Evolutionary conservation across 1,140 invertebrate species (phyloP).

Genomic region (Halyomorpha halys): DNA sequence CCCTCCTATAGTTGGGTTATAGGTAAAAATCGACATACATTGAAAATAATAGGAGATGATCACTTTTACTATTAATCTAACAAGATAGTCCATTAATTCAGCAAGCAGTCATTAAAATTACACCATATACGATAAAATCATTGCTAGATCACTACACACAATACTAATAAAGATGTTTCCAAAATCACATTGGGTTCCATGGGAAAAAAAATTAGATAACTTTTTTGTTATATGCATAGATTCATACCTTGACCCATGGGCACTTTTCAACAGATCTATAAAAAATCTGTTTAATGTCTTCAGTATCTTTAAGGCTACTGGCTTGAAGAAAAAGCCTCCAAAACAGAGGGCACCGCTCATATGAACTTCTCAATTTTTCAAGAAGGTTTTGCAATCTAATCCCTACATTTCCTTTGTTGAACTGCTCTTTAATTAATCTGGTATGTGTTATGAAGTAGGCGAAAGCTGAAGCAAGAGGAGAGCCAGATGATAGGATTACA

Average conservation of each 20-base stretch:
- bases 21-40: no score
- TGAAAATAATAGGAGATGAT: no score
- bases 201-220: neutral
- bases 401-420: neutral
- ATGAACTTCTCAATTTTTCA: constrained; percentile 33
- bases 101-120: no score
- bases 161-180: no score
- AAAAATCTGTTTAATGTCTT: constrained; percentile 38
- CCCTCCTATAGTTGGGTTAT: no score
- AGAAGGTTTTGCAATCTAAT: constrained; percentile 30
- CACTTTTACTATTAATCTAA: no score
- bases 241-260: constrained; percentile 52
- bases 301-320: constrained; percentile 34
- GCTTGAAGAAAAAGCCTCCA: constrained; percentile 49
- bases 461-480: neutral
- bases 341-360: constrained; percentile 42
- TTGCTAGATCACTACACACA: no score
- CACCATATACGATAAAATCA: no score
- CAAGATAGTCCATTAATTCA: no score
- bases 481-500: neutral
- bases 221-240: neutral
- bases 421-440: constrained; percentile 16
- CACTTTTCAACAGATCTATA: constrained; percentile 48
- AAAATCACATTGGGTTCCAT: neutral
- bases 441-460: constrained; percentile 7